Percentiles rank a stretch among this genome's conserved stretches.
Evolutionary conservation across 2,113 vertebrate genomes (phyloP).

Genomic region (Agapornis roseicollis): DNA sequence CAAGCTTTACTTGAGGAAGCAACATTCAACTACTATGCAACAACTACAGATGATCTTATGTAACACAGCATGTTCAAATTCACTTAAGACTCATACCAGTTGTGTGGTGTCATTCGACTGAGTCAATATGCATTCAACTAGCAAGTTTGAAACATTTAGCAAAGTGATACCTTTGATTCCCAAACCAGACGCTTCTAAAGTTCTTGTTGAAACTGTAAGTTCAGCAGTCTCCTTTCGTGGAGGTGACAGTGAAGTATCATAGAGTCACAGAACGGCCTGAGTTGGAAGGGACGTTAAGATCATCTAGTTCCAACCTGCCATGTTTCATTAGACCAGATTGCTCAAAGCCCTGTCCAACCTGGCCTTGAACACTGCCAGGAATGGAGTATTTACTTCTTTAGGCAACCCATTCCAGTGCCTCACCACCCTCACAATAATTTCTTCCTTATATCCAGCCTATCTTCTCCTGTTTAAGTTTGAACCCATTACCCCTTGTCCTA

Average conservation of each 20-base stretch:
- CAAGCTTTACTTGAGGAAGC: neutral
- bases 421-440: neutral
- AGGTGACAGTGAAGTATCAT: neutral
- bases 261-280: neutral
- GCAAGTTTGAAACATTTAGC: neutral
- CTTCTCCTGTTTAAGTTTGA: neutral
- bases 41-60: neutral
- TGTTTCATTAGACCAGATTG: neutral
- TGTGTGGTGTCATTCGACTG: neutral
- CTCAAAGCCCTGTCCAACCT: neutral
- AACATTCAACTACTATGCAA: neutral
- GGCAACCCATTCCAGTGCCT: neutral
- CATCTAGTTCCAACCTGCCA: neutral
- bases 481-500: neutral
- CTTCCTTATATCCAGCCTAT: neutral
- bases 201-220: neutral
- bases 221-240: neutral
- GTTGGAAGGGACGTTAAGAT: neutral
- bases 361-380: neutral
- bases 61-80: neutral
- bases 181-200: neutral
- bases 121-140: neutral
- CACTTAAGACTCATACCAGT: neutral
- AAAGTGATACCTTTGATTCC: neutral
- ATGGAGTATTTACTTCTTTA: neutral